Conservation (phyloP, 2,797 vertebrate genomes). For the Oceanodroma leucorhoa region DNA sequence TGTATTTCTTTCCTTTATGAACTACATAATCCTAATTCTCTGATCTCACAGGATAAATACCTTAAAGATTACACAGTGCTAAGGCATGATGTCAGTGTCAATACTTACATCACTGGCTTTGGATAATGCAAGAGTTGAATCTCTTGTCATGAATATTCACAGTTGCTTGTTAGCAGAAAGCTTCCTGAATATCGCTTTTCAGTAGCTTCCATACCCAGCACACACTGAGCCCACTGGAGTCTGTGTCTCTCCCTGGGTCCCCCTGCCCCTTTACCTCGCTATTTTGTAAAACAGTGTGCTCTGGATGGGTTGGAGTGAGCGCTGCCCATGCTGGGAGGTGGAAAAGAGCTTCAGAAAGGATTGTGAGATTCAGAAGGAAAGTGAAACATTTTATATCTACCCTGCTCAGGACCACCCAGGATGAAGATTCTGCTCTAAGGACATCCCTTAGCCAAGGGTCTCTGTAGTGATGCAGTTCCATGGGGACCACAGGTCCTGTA, state of each 20-base stretch:
- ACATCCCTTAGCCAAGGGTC: neutral
- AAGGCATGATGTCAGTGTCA: neutral
- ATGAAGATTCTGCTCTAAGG: neutral
- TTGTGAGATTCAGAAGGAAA: neutral
- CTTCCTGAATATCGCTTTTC: neutral
- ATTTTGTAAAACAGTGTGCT: neutral
- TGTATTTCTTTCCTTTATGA: neutral
- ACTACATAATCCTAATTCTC: neutral
- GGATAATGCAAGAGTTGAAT: neutral
- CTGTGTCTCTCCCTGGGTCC: neutral
- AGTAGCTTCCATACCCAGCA: neutral
- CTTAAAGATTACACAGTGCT: neutral
- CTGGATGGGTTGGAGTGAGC: neutral
- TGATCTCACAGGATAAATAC: conserved; percentile 1
- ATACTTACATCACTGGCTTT: neutral
- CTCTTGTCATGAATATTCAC: neutral
- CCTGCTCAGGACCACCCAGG: neutral
- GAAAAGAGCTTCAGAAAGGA: neutral
- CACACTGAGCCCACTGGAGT: neutral
- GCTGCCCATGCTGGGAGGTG: accelerated
- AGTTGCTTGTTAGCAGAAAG: neutral
- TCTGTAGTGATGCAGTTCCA: neutral
- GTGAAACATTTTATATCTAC: neutral
- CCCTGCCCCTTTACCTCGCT: neutral
- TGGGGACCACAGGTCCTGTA: neutral